Evolutionary conservation across 2,888 invertebrate species (phyloP).

Genomic region (Plebejus anna): DNA sequence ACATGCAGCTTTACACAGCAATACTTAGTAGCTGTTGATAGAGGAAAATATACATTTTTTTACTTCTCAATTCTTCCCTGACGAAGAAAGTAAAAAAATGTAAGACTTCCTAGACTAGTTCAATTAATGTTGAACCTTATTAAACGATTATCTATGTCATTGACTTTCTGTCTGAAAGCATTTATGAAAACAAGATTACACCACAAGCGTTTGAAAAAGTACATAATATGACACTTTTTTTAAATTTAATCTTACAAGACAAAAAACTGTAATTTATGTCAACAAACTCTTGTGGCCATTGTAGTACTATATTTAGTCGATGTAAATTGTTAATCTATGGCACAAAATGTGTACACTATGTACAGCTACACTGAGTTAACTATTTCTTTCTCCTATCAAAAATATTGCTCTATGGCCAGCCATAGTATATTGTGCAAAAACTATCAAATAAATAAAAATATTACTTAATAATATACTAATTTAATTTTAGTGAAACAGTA

Average conservation of each 20-base stretch:
- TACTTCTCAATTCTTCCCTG: conserved; percentile 1
- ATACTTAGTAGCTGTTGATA: background rate
- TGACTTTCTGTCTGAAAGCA: background rate
- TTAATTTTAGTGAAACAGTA: too few species aligned
- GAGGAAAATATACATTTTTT: background rate
- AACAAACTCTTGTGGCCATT: background rate
- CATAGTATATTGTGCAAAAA: too few species aligned
- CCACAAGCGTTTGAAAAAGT: background rate
- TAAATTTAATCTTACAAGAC: too few species aligned
- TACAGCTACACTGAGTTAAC: conserved; percentile 25
- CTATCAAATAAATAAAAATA: too few species aligned
- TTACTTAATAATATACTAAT: too few species aligned
- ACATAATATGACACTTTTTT: too few species aligned
- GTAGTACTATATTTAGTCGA: conserved; percentile 21
- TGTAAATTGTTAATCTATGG: conserved; percentile 20
- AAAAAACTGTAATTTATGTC: too few species aligned
- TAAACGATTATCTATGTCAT: background rate
- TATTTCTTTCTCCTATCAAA: background rate
- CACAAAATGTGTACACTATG: conserved; percentile 14
- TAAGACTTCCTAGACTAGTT: background rate
- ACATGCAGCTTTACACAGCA: conserved; percentile 17
- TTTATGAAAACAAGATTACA: background rate
- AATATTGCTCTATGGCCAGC: too few species aligned
- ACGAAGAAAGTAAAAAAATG: conserved; percentile 1
- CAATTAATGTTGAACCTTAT: background rate